Evolutionary conservation across 2,888 invertebrate genomes (phyloP), one percentile per base, ranked within the genome.

Genomic region (Tricholauxania praeusta): DNA sequence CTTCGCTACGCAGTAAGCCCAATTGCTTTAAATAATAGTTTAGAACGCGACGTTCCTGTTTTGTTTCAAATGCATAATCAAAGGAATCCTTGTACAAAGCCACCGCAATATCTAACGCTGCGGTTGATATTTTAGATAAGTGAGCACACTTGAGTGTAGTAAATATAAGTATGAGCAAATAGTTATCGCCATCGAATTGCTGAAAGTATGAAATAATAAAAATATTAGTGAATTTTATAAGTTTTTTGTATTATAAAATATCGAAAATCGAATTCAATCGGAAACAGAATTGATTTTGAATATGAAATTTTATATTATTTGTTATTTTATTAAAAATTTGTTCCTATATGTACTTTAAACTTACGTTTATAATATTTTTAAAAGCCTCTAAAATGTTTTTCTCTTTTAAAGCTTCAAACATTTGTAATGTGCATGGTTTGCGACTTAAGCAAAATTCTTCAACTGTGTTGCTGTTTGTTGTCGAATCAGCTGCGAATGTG

Each of bases 21-120:
- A 88, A 77, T 73, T 88, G 88, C 74, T 82, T 84, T 0, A 88
- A 79, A 28, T 84, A 82, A 79, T 86, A 88, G 76, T 87, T 86
- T 48, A 83, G 74, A 0, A 88, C 84, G 12, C 87, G 84, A 1
- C 80, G 77, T 51, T 87, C 82, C 76, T 87, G 87, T 48, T 86
- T 79, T 2, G 83, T 85, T 73, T 83, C 76, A 12, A 83, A 78
- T 3, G 87, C 88, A 78, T 84, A 85, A 12, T 84, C 85, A 72
- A 86, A 83, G 2, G 84, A 82, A 69, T 87, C 84, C 67, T 82
- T 81, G 73, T 80, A 86, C 3, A 88, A 72, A 0, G 79, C 79
- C 48, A 81, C 77, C 6, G 88, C 82, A 71, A 87, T 71, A 3
- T 84, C 82, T 12, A 87, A 74, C 4, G 87, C 87, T 3, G 84